Evolutionary conservation across 2,888 invertebrate species (phyloP).

Genomic region (Nysson spinosus): DNA sequence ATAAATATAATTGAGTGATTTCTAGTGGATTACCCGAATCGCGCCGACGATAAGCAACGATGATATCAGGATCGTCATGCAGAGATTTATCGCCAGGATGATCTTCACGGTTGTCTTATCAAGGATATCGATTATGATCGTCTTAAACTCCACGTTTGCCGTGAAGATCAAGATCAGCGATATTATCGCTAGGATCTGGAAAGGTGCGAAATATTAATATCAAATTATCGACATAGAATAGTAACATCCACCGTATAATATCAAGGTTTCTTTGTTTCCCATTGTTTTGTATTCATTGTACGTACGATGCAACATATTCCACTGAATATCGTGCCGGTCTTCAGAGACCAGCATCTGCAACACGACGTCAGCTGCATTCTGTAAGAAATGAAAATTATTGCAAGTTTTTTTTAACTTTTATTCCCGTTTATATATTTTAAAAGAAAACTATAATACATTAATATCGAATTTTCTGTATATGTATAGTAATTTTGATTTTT

Average conservation of each 20-base stretch:
- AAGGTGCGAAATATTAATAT: not conserved
- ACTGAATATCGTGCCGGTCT: conserved; percentile 86
- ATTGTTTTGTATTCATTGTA: conserved; percentile 36
- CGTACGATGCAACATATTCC: conserved; percentile 85
- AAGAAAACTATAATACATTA: too few relatives aligned
- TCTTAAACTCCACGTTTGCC: conserved; percentile 84
- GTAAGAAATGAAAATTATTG: conserved; percentile 9
- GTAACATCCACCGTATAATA: too few relatives aligned
- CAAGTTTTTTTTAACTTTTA: too few relatives aligned
- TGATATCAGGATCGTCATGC: conserved; percentile 90
- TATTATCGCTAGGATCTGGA: conserved; percentile 82
- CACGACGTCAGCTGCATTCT: conserved; percentile 82
- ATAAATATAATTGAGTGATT: too few relatives aligned
- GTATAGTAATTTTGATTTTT: too few relatives aligned
- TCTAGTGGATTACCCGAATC: conserved; percentile 87
- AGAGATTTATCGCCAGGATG: conserved; percentile 87
- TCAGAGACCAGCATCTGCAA: conserved; percentile 85
- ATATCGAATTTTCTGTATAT: too few relatives aligned
- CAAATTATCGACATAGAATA: too few relatives aligned
- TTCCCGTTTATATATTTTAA: too few relatives aligned
- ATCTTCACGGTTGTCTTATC: conserved; percentile 86
- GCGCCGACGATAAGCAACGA: conserved; percentile 86
- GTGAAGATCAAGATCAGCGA: conserved; percentile 85
- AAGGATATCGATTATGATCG: conserved; percentile 87
- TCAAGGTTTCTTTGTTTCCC: too few relatives aligned